Evolutionary conservation across 2,113 vertebrate species (phyloP).

Genomic region (Zapus hudsonius): DNA sequence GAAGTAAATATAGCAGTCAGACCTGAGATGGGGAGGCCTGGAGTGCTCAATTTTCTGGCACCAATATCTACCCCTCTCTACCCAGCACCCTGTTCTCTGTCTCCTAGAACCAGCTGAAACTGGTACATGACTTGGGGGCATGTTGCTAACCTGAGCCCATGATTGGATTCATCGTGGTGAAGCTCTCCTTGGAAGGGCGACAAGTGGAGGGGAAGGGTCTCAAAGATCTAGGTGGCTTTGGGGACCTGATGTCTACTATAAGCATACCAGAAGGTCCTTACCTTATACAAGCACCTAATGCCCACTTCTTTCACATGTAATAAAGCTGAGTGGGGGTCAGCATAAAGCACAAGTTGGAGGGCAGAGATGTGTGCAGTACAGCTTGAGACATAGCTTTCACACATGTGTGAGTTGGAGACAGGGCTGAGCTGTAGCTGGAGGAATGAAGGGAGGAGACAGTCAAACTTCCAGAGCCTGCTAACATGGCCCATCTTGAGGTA

Average conservation of each 20-base stretch:
- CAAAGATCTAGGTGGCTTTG: neutral
- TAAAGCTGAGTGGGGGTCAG: fast-evolving
- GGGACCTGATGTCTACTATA: neutral
- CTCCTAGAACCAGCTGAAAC: fast-evolving
- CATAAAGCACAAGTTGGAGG: fast-evolving
- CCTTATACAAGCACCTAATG: neutral
- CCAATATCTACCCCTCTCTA: neutral
- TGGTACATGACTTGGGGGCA: fast-evolving
- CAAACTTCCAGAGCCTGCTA: neutral
- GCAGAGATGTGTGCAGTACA: fast-evolving
- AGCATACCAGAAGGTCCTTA: too few relatives aligned
- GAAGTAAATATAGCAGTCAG: neutral
- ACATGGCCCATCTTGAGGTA: neutral
- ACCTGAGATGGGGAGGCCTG: too few relatives aligned
- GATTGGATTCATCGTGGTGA: neutral
- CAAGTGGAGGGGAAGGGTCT: neutral
- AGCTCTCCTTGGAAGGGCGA: neutral
- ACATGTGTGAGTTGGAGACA: fast-evolving
- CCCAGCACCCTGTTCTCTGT: neutral
- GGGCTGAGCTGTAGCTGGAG: neutral
- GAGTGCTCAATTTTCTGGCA: neutral
- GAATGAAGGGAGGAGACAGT: neutral
- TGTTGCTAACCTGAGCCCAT: neutral
- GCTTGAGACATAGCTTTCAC: too few relatives aligned
- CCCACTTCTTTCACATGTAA: neutral